Base-by-base conservation (phyloP, 2,888 invertebrate genomes). In the Ectropis crepuscularia region DNA sequence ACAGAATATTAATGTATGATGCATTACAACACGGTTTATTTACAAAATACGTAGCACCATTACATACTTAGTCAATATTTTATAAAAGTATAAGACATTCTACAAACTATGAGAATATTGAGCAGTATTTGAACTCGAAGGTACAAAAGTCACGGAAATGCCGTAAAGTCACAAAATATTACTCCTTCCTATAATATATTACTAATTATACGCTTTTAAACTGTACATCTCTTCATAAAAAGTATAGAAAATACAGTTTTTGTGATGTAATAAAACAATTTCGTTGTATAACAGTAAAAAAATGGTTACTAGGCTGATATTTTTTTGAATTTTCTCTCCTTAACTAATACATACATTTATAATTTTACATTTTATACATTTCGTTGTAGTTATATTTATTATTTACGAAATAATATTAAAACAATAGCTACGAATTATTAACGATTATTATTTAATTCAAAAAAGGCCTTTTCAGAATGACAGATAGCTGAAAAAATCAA, bases 91-190 rank as follows among this genome's bases (percentile, higher is more conserved):
- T 12, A 37, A 45, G 57, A 49, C n/a, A 59, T 46, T 61, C 57
- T 71, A 69, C 7, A 37, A 63, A 54, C 63, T 71, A 71, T 67
- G 60, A 70, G 45, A 80, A 80, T 73, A 85, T 87, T 87, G 85
- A 85, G 85, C 85, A 83, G 81, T 70, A 74, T 79, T 80, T 79
- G 72, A 75, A 82, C 76, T 68, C 65, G 53, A 61, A 63, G 67
- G 64, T 70, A 66, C 46, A 41, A 39, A 50, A 11, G 57, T 62
- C 48, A 67, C 50, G 5, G 57, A 61, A 57, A 67, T 54, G 60
- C 50, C 12, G 11, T 66, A 55, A 38, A 47, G 45, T 58, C 39
- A 53, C 9, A 58, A 54, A 54, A 59, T 50, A 61, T 49, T 45
- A 55, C 50, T 45, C 5, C 6, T 8, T 39, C n/a, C 12, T 43